Percentiles rank a stretch among this genome's conserved stretches.
Conservation (phyloP, 2,113 vertebrate species). For the Silurus glanis region DNA sequence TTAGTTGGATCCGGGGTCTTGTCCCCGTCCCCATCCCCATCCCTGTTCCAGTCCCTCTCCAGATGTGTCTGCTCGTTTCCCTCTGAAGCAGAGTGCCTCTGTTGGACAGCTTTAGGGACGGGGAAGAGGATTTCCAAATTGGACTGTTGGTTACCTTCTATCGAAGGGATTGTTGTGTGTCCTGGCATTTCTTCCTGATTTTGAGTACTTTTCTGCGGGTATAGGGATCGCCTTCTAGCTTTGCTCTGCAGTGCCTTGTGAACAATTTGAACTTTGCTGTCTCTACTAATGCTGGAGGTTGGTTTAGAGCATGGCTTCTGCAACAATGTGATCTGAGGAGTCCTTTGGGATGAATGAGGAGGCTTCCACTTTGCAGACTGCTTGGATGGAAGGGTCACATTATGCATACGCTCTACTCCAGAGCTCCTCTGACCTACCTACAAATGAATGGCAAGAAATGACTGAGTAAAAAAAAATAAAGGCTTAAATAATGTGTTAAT, state of each 20-base stretch:
- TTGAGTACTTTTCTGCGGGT: background rate
- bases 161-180: background rate
- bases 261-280: background rate
- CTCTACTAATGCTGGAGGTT: background rate
- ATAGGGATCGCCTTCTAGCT: background rate
- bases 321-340: background rate
- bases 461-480: slow-evolving; percentile 4
- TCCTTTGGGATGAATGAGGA: slow-evolving; percentile 39
- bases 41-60: slow-evolving; percentile 23
- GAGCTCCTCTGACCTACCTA: slow-evolving; percentile 9
- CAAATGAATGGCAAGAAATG: background rate
- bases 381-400: background rate
- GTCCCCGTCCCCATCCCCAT: background rate
- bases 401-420: background rate
- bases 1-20: background rate
- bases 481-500: no score
- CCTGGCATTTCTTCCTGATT: background rate
- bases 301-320: slow-evolving; percentile 1
- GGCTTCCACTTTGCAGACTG: slow-evolving; percentile 52
- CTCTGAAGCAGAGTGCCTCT: slow-evolving; percentile 4
- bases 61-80: background rate
- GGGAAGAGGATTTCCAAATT: background rate
- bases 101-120: background rate
- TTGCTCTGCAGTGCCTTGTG: background rate
- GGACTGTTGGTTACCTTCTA: background rate